Percentiles rank a stretch among this genome's conserved stretches.
These are phyloP conservation scores for Falco peregrinus DNA, from an alignment of 2,797 vertebrate species.

Conservation along the genomic window DNA sequence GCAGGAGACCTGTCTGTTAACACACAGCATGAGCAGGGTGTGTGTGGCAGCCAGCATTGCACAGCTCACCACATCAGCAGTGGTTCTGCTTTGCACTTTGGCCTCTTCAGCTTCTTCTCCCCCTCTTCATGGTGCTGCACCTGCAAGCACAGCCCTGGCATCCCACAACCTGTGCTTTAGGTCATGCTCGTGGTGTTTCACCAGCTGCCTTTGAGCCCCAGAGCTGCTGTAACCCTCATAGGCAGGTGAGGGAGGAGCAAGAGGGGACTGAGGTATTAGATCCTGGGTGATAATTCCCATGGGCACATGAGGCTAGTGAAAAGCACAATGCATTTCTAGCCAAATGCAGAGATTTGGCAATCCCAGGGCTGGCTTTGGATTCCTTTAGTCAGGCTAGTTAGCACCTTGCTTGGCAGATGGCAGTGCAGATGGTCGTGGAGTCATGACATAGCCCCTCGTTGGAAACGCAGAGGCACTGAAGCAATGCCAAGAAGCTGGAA, in stretches of 20 bases:
- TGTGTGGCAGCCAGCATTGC: not conserved
- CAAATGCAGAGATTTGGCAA: not conserved
- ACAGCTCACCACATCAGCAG: not conserved
- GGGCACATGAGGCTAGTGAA: not conserved
- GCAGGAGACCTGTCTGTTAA: not conserved
- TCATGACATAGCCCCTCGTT: fast-evolving
- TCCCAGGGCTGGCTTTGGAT: not conserved
- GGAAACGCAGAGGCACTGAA: not conserved
- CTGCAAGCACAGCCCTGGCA: not conserved
- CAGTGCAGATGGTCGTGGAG: not conserved
- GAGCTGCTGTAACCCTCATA: not conserved
- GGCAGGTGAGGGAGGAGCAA: not conserved
- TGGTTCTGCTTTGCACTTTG: not conserved
- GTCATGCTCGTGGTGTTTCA: not conserved
- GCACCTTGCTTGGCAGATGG: not conserved
- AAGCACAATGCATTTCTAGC: not conserved
- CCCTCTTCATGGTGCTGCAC: fast-evolving
- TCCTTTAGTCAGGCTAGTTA: not conserved
- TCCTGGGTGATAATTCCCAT: not conserved
- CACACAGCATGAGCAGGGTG: not conserved
- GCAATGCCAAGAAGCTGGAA: not conserved
- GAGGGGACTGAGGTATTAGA: not conserved
- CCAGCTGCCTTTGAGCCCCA: not conserved
- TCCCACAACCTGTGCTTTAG: not conserved
- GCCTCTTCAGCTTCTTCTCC: not conserved